Evolutionary conservation across 2,113 vertebrate genomes (phyloP).

Genomic region (Hirundichthys speculiger): DNA sequence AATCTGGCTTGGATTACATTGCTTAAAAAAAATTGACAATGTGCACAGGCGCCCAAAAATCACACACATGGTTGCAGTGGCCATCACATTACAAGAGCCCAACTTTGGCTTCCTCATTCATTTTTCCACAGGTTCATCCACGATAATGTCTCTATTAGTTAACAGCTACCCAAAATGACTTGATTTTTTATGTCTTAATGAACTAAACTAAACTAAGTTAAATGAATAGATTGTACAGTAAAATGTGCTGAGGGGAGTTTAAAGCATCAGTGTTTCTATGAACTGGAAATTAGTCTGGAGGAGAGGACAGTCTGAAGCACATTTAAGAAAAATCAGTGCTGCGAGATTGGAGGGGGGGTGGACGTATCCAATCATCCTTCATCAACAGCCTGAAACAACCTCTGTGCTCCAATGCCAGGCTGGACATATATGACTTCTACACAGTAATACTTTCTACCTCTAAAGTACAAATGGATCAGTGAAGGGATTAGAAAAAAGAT

Average conservation of each 20-base stretch:
- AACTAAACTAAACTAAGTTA: slow-evolving; percentile 1
- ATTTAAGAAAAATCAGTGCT: slow-evolving; percentile 12
- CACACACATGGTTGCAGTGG: slow-evolving; percentile 20
- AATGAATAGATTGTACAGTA: neutral
- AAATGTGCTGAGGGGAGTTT: slow-evolving; percentile 4
- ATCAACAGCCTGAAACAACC: slow-evolving; percentile 11
- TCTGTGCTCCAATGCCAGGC: neutral
- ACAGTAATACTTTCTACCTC: neutral
- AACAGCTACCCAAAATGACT: neutral
- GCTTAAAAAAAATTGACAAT: slow-evolving; percentile 34
- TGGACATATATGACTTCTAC: neutral
- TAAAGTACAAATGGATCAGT: slow-evolving; percentile 7
- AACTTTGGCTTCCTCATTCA: slow-evolving; percentile 62
- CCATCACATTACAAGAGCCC: slow-evolving; percentile 26
- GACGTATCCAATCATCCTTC: neutral
- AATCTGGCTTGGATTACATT: slow-evolving; percentile 43
- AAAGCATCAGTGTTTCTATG: neutral
- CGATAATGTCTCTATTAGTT: slow-evolving; percentile 7
- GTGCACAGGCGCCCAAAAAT: slow-evolving; percentile 36
- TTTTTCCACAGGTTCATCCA: slow-evolving; percentile 60
- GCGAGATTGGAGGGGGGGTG: neutral
- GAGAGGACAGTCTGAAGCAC: neutral
- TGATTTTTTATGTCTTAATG: neutral
- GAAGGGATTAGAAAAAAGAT: slow-evolving; percentile 25
- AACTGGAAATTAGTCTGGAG: neutral